Evolutionary conservation across 2,888 invertebrate species (phyloP).

Genomic region (Dasypogon diadema): DNA sequence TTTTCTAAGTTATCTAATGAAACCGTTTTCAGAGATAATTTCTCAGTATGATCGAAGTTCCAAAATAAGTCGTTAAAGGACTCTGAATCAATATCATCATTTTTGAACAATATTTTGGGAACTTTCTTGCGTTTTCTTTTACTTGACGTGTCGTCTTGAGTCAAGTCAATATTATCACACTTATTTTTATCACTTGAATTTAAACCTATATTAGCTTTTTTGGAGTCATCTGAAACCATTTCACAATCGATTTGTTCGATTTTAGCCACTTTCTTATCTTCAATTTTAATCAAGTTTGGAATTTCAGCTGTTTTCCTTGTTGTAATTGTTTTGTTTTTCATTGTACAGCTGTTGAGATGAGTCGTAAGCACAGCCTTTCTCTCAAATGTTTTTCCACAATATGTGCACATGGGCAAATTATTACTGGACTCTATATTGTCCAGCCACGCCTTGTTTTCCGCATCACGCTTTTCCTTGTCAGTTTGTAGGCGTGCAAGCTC

Average conservation of each 20-base stretch:
- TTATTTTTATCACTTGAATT: background rate
- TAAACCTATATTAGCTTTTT: background rate
- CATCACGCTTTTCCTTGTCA: conserved; percentile 57
- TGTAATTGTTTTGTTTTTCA: conserved; percentile 63
- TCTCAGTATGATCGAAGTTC: conserved; percentile 62
- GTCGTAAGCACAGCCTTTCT: conserved; percentile 79
- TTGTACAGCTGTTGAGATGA: conserved; percentile 77
- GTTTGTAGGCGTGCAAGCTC: conserved; percentile 64
- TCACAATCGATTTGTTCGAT: conserved; percentile 23
- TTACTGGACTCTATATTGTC: conserved; percentile 74
- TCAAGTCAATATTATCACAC: conserved; percentile 38
- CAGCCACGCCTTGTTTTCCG: conserved; percentile 62
- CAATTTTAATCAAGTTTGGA: background rate
- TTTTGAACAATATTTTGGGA: conserved; percentile 56
- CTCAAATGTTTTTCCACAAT: conserved; percentile 80
- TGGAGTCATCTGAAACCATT: conserved; percentile 12
- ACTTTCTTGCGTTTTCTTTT: conserved; percentile 55
- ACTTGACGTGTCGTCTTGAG: conserved; percentile 16
- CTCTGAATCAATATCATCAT: conserved; percentile 57
- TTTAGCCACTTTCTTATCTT: conserved; percentile 3
- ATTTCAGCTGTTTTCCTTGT: conserved; percentile 19
- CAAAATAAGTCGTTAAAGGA: conserved; percentile 63
- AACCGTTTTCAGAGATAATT: conserved; percentile 63
- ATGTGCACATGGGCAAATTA: conserved; percentile 71
- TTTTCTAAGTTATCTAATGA: conserved; percentile 60